These are phyloP conservation scores for Cepaea nemoralis DNA, from an alignment of 1,140 invertebrate genomes.

Conservation along the genomic window DNA sequence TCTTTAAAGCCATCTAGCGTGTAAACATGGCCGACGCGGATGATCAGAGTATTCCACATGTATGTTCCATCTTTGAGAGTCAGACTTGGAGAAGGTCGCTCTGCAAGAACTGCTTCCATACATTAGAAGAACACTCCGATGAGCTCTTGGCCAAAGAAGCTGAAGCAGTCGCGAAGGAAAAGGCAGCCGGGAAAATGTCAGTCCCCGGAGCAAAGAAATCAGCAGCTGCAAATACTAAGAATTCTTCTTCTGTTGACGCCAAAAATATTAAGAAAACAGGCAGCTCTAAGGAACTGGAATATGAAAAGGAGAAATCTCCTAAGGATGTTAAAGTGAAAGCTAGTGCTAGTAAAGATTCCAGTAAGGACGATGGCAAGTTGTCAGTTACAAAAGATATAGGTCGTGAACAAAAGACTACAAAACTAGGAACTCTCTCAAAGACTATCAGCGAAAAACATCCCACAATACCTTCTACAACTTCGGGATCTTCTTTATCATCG, in stretches of 20 bases:
- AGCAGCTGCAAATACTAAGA: background rate
- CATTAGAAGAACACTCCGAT: conserved; percentile 54
- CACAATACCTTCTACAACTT: background rate
- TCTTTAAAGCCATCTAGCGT: too few species aligned
- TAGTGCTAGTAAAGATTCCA: background rate
- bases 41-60: conserved; percentile 47
- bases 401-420: background rate
- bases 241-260: background rate
- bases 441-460: background rate
- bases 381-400: background rate
- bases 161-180: conserved; percentile 24
- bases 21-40: conserved; percentile 28
- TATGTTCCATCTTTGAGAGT: conserved; percentile 68
- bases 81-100: conserved; percentile 68
- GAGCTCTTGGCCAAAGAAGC: conserved; percentile 18
- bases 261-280: background rate
- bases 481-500: background rate
- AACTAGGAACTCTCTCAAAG: background rate
- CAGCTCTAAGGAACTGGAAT: background rate
- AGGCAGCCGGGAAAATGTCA: background rate
- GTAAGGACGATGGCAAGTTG: background rate
- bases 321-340: background rate
- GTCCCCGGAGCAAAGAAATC: background rate
- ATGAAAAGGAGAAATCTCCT: background rate
- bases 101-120: conserved; percentile 70